A percentile compares a stretch with the other conserved stretches of the same genome.
Conservation (phyloP, 2,888 invertebrate genomes). For the Drosophila mimica region DNA sequence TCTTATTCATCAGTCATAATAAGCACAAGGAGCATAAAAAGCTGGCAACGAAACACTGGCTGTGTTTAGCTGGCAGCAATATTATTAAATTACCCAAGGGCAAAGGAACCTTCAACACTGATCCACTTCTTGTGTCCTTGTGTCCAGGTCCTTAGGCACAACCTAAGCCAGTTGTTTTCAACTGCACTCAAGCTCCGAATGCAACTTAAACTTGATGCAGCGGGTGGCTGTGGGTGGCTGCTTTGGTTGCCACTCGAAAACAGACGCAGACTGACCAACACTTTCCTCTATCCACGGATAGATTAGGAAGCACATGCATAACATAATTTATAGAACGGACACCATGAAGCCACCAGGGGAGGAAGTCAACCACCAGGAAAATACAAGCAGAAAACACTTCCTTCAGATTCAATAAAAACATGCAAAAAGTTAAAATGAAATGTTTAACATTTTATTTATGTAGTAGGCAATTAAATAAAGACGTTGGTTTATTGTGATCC, state of each 20-base stretch:
- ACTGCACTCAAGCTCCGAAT: not conserved
- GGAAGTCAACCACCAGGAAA: not conserved
- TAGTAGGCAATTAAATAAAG: too few relatives aligned
- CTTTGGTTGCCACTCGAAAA: not conserved
- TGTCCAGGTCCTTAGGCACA: not conserved
- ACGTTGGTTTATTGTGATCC: too few relatives aligned
- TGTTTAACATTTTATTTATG: not conserved
- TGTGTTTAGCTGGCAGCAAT: not conserved
- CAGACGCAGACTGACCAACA: not conserved
- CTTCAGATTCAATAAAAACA: not conserved
- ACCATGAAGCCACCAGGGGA: not conserved
- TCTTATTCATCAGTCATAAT: slow-evolving; percentile 48
- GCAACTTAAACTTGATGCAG: not conserved
- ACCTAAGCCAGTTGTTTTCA: not conserved
- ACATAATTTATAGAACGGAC: not conserved
- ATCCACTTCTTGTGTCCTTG: not conserved
- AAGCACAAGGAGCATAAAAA: not conserved
- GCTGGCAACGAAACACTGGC: not conserved
- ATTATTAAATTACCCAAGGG: not conserved
- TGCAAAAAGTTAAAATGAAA: not conserved
- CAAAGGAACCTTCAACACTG: not conserved
- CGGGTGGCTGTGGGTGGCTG: not conserved
- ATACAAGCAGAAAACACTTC: not conserved
- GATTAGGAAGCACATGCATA: not conserved
- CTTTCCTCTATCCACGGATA: not conserved